A percentile compares a stretch with the other conserved stretches of the same genome.
Conservation (phyloP, 37 sponge, comb jelly and placozoan genomes). For the Aphrocallistes beatrix region DNA sequence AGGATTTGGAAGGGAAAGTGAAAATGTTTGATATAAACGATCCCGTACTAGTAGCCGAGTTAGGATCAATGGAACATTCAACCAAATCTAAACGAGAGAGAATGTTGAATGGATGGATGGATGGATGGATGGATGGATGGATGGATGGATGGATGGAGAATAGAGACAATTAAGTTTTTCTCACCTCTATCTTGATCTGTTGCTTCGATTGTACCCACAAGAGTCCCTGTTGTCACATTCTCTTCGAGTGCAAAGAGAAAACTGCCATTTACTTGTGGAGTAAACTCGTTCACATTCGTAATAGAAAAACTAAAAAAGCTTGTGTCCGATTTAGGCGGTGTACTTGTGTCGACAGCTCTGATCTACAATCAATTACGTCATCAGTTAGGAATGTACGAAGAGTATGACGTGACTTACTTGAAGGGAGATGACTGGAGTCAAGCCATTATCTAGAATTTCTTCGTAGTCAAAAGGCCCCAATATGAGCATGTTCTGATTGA, state of each 20-base stretch:
- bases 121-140: too few species aligned
- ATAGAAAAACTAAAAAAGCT: too few species aligned
- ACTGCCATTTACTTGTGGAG: not conserved
- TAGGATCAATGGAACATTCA: not conserved
- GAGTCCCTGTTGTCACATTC: not conserved
- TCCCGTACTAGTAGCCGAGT: not conserved
- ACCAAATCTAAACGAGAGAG: not conserved
- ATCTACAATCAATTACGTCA: too few species aligned
- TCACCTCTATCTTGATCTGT: conserved; percentile 21
- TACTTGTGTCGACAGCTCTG: not conserved
- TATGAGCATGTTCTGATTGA: not conserved
- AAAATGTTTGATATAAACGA: not conserved
- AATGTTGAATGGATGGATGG: not conserved
- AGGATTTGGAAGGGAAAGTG: not conserved
- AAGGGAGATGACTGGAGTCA: not conserved
- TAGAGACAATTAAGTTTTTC: too few species aligned
- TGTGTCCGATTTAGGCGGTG: too few species aligned
- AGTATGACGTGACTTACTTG: too few species aligned
- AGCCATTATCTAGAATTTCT: not conserved
- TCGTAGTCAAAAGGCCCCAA: not conserved
- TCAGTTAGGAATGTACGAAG: too few species aligned
- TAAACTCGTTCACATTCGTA: not conserved
- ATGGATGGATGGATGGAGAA: too few species aligned
- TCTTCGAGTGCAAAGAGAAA: conserved; percentile 33
- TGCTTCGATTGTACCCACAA: conserved; percentile 41